Conservation (phyloP, 1,140 invertebrate genomes). For the Anastatus disparis region DNA sequence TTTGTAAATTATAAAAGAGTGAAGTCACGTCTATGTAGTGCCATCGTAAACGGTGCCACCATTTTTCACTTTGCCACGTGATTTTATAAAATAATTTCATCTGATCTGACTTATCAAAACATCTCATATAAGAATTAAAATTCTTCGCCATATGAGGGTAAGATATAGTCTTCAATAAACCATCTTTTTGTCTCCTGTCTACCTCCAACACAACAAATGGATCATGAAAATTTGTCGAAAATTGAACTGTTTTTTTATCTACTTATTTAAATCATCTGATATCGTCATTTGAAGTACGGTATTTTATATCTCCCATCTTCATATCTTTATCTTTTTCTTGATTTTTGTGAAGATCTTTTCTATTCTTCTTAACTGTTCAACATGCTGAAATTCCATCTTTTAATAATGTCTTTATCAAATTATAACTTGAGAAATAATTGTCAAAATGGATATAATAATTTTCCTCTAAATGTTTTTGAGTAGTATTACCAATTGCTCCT, state of each 20-base stretch:
- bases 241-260: constrained; percentile 51
- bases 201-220: constrained; percentile 35
- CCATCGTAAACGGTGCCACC: constrained; percentile 59
- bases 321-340: too few relatives aligned
- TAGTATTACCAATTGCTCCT: constrained; percentile 51
- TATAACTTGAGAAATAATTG: constrained; percentile 55
- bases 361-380: constrained; percentile 49
- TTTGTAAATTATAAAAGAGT: constrained; percentile 41
- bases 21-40: constrained; percentile 49
- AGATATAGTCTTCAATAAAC: constrained; percentile 35
- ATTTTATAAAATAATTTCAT: constrained; percentile 54
- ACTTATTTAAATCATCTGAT: constrained; percentile 49
- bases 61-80: constrained; percentile 55
- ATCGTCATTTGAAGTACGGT: constrained; percentile 49
- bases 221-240: constrained; percentile 57
- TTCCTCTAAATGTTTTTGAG: constrained; percentile 52
- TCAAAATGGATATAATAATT: constrained; percentile 52
- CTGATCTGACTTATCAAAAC: constrained; percentile 50
- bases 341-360: constrained; percentile 43
- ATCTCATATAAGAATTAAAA: constrained; percentile 50
- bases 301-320: constrained; percentile 45
- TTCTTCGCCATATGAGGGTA: constrained; percentile 45
- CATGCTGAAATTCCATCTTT: constrained; percentile 54
- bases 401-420: constrained; percentile 53
- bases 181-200: constrained; percentile 46